A percentile compares a stretch with the other conserved stretches of the same genome.
These are phyloP conservation scores for Poeciliopsis turneri DNA, from an alignment of 2,797 vertebrate genomes.

Conservation along the genomic window DNA sequence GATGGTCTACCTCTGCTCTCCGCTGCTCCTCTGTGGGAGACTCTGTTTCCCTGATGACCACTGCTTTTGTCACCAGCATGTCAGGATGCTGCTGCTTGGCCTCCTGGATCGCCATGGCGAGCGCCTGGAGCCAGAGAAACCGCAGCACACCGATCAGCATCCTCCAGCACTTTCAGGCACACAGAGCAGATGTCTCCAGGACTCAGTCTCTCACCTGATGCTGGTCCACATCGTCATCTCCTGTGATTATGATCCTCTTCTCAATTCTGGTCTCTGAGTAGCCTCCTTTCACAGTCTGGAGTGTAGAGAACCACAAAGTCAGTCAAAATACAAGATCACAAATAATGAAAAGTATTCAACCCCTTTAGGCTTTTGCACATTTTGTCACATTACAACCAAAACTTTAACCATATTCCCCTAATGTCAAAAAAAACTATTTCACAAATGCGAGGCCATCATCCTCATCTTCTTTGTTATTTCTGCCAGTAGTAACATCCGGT, in stretches of 20 bases:
- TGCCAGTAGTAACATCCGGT: too few relatives aligned
- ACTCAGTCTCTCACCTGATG: constrained; percentile 86
- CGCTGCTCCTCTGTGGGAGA: constrained; percentile 91
- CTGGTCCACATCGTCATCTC: constrained; percentile 97
- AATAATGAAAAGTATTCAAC: neutral
- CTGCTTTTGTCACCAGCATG: constrained; percentile 99
- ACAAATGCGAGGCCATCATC: too few relatives aligned
- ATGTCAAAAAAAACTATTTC: too few relatives aligned
- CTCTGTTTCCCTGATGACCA: constrained; percentile 98
- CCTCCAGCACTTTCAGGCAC: too few relatives aligned
- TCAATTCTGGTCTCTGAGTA: constrained; percentile 99
- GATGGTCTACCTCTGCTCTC: constrained; percentile 84
- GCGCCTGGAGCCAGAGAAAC: constrained; percentile 78
- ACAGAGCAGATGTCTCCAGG: neutral
- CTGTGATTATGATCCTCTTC: constrained; percentile 98
- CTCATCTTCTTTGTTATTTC: too few relatives aligned
- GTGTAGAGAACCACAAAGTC: neutral
- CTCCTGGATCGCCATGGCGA: constrained; percentile 97
- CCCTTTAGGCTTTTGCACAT: neutral
- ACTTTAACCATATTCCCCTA: too few relatives aligned
- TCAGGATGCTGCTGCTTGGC: constrained; percentile 98
- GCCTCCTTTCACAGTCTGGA: constrained; percentile 97
- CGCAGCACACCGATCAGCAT: neutral
- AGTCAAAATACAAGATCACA: neutral
- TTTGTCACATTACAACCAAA: neutral